Evolutionary conservation across 1,140 invertebrate species (phyloP).

Genomic region (Schlechtendalia chinensis): DNA sequence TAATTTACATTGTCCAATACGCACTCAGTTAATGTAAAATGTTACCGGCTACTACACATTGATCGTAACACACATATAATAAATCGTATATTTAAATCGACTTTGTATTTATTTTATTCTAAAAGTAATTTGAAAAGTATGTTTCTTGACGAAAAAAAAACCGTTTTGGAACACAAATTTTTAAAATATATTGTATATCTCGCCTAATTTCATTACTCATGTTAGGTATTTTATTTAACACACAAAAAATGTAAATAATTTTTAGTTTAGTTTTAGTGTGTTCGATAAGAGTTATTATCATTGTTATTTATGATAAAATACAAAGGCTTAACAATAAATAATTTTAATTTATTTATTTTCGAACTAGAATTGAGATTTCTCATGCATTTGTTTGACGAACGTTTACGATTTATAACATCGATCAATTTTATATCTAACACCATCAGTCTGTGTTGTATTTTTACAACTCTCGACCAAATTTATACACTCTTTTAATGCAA

Average conservation of each 20-base stretch:
- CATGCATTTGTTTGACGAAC: conserved; percentile 6
- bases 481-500: conserved; percentile 2
- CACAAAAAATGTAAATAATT: not conserved
- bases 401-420: conserved; percentile 3
- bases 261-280: not conserved
- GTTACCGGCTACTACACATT: too few relatives aligned
- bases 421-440: conserved; percentile 22
- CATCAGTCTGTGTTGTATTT: conserved; percentile 24
- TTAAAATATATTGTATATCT: too few relatives aligned
- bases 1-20: too few relatives aligned
- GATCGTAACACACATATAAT: too few relatives aligned
- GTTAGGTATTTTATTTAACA: too few relatives aligned
- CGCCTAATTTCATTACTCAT: too few relatives aligned
- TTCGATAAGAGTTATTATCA: not conserved
- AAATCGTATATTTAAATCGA: too few relatives aligned
- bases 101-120: too few relatives aligned
- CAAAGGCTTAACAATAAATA: not conserved
- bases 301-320: not conserved
- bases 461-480: not conserved
- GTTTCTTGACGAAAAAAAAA: too few relatives aligned
- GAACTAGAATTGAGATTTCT: conserved; percentile 5
- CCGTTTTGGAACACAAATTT: too few relatives aligned
- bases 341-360: conserved; percentile 1
- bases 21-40: too few relatives aligned
- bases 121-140: too few relatives aligned